phyloP scores from a whole-genome alignment of 1,140 invertebrate genomes.

The Cyclina sinensis region DNA sequence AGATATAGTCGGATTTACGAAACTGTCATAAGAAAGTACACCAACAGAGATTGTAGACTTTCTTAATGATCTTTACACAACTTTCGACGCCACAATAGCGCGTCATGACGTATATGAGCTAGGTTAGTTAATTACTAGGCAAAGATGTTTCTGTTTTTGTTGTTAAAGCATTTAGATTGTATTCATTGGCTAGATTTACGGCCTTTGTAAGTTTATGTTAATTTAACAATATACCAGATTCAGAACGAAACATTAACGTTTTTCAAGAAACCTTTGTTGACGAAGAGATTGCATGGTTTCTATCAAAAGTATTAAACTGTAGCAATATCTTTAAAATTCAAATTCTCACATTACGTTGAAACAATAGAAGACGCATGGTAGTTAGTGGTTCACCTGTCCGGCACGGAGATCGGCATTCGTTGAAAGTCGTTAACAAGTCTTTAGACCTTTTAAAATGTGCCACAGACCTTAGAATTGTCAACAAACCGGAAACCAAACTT shows the following conservation, averaged over 20 bases:
- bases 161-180: too few species aligned
- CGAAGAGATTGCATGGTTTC: too few species aligned
- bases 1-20: slow-evolving; percentile 94
- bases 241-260: too few species aligned
- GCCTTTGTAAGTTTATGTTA: too few species aligned
- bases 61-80: slow-evolving; percentile 95
- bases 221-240: too few species aligned
- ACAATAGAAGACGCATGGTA: slow-evolving; percentile 89
- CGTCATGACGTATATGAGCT: slow-evolving; percentile 97
- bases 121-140: slow-evolving; percentile 84
- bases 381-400: slow-evolving; percentile 63
- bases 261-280: too few species aligned
- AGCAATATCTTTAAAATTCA: too few species aligned
- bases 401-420: slow-evolving; percentile 87
- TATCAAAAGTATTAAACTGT: too few species aligned
- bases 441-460: slow-evolving; percentile 88
- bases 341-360: slow-evolving; percentile 71
- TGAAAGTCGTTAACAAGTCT: slow-evolving; percentile 89
- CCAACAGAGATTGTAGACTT: slow-evolving; percentile 90
- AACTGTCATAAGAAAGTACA: slow-evolving; percentile 93
- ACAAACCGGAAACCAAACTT: slow-evolving; percentile 78
- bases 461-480: slow-evolving; percentile 88
- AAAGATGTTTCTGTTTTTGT: too few species aligned
- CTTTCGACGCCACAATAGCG: slow-evolving; percentile 97
- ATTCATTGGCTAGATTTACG: too few species aligned